Evolutionary conservation across 1,140 invertebrate genomes (phyloP).

Genomic region (Polyergus mexicanus): DNA sequence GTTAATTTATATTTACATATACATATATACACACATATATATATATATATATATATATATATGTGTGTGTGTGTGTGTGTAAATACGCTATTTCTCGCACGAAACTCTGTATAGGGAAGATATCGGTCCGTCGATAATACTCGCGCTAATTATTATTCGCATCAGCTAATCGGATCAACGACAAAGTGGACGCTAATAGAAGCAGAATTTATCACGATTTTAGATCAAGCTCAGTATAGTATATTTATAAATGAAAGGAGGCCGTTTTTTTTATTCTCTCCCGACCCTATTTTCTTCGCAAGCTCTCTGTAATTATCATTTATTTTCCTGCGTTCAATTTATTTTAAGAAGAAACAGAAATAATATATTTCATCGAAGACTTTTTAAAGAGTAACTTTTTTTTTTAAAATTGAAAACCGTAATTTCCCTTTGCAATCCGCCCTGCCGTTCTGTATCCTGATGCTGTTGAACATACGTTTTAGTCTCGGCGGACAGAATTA

Average conservation of each 20-base stretch:
- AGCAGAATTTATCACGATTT: neutral
- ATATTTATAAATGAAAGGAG: slow-evolving; percentile 3
- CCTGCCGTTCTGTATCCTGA: neutral
- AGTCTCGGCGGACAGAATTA: slow-evolving; percentile 31
- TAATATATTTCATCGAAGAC: neutral
- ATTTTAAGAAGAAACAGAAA: neutral
- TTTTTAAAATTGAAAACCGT: too few species aligned
- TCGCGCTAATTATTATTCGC: slow-evolving; percentile 4
- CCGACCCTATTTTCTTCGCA: neutral
- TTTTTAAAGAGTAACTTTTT: neutral
- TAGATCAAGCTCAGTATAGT: neutral
- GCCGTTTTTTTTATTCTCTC: neutral
- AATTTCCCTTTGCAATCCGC: too few species aligned
- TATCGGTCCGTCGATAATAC: slow-evolving; percentile 37
- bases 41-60: slow-evolving; percentile 35
- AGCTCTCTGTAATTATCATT: neutral
- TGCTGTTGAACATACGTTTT: neutral
- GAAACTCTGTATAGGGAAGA: slow-evolving; percentile 62
- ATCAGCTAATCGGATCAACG: slow-evolving; percentile 36
- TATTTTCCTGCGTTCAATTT: neutral
- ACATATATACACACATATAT: neutral
- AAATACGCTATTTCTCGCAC: slow-evolving; percentile 13
- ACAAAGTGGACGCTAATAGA: neutral
- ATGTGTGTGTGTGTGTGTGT: too few species aligned
- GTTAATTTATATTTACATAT: neutral